These are phyloP conservation scores for Orthosia gracilis DNA, from an alignment of 2,888 invertebrate species.

Conservation along the genomic window DNA sequence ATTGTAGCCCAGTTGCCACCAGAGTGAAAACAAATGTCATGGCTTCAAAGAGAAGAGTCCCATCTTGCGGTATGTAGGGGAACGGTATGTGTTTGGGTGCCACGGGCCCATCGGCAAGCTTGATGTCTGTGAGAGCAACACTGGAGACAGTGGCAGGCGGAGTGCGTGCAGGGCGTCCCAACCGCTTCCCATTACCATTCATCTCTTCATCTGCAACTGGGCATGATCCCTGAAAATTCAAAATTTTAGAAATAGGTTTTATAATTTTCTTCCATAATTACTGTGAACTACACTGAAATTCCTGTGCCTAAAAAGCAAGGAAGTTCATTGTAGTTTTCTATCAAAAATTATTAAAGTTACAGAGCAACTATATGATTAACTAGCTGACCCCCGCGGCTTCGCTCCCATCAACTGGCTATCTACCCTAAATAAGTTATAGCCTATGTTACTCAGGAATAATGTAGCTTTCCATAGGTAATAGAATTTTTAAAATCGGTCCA, in stretches of 20 bases:
- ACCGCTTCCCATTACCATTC: slow-evolving; percentile 81
- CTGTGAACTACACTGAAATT: not conserved
- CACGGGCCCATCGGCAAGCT: slow-evolving; percentile 84
- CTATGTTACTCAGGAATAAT: too few relatives aligned
- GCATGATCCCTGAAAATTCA: slow-evolving; percentile 72
- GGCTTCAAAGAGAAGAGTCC: slow-evolving; percentile 96
- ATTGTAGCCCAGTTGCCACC: slow-evolving; percentile 96
- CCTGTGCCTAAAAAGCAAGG: not conserved
- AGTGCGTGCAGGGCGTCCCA: slow-evolving; percentile 74
- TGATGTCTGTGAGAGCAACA: slow-evolving; percentile 71
- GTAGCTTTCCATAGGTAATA: too few relatives aligned
- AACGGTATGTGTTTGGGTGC: slow-evolving; percentile 96
- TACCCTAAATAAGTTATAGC: too few relatives aligned
- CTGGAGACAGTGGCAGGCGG: slow-evolving; percentile 69
- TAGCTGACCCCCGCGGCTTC: too few relatives aligned
- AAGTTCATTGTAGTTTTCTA: not conserved
- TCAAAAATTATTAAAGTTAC: not conserved
- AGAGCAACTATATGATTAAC: not conserved
- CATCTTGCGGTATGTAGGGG: slow-evolving; percentile 94
- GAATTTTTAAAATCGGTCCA: too few relatives aligned
- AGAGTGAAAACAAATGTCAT: slow-evolving; percentile 96
- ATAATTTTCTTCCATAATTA: not conserved
- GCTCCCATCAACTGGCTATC: too few relatives aligned
- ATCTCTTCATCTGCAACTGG: slow-evolving; percentile 81
- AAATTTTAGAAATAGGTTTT: not conserved